phyloP scores from a whole-genome alignment of 2,797 vertebrate genomes.

The Neostethus bicornis region DNA sequence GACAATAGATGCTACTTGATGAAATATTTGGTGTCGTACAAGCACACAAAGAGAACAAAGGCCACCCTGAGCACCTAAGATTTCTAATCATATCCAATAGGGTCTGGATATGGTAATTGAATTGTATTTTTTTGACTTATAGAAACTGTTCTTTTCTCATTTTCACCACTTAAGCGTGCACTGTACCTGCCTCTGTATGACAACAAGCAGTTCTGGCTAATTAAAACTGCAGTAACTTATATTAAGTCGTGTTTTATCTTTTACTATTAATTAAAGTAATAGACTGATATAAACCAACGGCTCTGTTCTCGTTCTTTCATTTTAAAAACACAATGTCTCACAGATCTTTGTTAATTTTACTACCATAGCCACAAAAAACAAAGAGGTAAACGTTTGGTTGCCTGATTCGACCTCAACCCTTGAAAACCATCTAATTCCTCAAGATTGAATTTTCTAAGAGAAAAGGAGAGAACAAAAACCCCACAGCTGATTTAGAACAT shows the following conservation, averaged over 20 bases:
- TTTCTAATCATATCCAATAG: conserved; percentile 52
- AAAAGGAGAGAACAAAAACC: conserved; percentile 12
- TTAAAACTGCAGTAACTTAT: conserved; percentile 78
- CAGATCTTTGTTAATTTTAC: conserved; percentile 29
- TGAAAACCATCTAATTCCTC: no score
- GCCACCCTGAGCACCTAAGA: conserved; percentile 35
- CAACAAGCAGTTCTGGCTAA: conserved; percentile 61
- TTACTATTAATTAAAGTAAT: conserved; percentile 68
- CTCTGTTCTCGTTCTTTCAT: conserved; percentile 47
- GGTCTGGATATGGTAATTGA: conserved; percentile 24
- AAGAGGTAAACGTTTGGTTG: conserved; percentile 56
- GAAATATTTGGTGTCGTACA: conserved; percentile 39
- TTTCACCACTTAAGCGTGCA: conserved; percentile 39
- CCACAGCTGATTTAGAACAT: conserved; percentile 23
- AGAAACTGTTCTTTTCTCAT: conserved; percentile 30
- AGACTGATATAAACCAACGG: conserved; percentile 55
- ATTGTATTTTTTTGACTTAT: conserved; percentile 32
- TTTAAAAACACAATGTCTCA: conserved; percentile 10
- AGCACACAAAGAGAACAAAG: conserved; percentile 11
- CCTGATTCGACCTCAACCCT: conserved; percentile 62
- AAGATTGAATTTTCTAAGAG: no score
- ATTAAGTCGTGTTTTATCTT: conserved; percentile 76
- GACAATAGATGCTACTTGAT: conserved; percentile 34
- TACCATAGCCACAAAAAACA: conserved; percentile 39
- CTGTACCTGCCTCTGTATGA: conserved; percentile 60